A percentile compares a stretch with the other conserved stretches of the same genome.
phyloP scores from a whole-genome alignment of 1,140 invertebrate species.

The Eriocheir sinensis region DNA sequence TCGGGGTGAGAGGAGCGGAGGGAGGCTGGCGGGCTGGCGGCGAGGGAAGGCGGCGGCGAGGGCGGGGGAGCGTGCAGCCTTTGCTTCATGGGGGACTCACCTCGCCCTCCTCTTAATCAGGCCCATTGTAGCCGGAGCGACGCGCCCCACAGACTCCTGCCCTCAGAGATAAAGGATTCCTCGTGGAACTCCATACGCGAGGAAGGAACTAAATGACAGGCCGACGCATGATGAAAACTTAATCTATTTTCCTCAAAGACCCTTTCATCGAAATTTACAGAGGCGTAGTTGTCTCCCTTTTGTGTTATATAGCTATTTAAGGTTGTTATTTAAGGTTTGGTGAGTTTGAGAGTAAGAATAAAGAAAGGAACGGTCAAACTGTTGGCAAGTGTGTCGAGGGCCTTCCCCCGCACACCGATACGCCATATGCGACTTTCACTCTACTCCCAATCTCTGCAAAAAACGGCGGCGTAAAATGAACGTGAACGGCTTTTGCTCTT shows the following conservation, averaged over 20 bases:
- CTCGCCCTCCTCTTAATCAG: not conserved
- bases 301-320: not conserved
- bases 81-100: not conserved
- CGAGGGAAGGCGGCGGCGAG: no score
- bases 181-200: not conserved
- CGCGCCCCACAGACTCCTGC: not conserved
- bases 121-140: not conserved
- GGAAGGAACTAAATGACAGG: not conserved
- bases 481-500: no score
- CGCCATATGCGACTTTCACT: no score
- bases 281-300: not conserved
- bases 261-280: not conserved
- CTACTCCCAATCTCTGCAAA: no score
- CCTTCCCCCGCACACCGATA: no score
- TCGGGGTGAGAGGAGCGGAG: no score
- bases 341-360: no score
- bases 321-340: no score
- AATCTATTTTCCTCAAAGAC: not conserved
- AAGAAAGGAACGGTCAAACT: no score
- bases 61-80: not conserved
- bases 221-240: not conserved
- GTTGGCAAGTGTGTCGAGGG: no score
- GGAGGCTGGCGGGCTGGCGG: no score
- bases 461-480: no score
- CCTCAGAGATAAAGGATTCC: conserved; percentile 2